Base-by-base conservation (phyloP, 2,113 vertebrate species). In the Neomonachus schauinslandi region DNA sequence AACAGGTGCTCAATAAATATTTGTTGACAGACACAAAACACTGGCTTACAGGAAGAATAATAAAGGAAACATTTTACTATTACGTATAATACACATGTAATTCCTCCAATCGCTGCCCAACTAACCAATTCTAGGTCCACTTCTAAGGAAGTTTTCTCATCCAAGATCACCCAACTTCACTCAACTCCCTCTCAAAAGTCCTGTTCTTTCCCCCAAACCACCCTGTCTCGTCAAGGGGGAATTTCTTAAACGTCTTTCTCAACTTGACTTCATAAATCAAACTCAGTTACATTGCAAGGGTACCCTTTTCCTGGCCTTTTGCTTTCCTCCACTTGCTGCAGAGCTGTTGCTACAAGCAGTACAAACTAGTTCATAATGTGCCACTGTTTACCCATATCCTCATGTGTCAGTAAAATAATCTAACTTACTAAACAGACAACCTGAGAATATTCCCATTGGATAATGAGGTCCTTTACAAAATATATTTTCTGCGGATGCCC, bases 391-490 rank as follows among this genome's bases (percentile, higher is more conserved):
- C 24, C 53, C 33, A 28, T 11, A 74, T 36, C 36, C 2, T 26
- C 55, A 31, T 1, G 1, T 11, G 16, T 79, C 71, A 89, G 28
- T 65, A 31, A 91, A 87, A 95, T 51, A 55, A 94, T 74, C 59
- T 92, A 76, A 76, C 28, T 51, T 67, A 88, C 42, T 71, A 39
- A 46, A 96, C 21, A 88, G 16, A 36, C 74, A 86, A 61, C 31
- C 24, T 42, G 53, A 89, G 36, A 92, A 33, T 83, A 69, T 46
- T 39, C 36, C 79, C 49, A 46, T 28, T 36, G 22, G 67, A 74
- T 69, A 90, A 57, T 91, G 51, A 84, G 94, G 65, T 13, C 14
- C 65, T 80, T 88, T 28, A 93, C 19, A 97, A 97, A 95, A 89
- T 26, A 18, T 19, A 69, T 69, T 22, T 89, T 85, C 36, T 61